phyloP scores from a whole-genome alignment of 2,888 invertebrate species.

The Marasmarcha lunaedactyla region DNA sequence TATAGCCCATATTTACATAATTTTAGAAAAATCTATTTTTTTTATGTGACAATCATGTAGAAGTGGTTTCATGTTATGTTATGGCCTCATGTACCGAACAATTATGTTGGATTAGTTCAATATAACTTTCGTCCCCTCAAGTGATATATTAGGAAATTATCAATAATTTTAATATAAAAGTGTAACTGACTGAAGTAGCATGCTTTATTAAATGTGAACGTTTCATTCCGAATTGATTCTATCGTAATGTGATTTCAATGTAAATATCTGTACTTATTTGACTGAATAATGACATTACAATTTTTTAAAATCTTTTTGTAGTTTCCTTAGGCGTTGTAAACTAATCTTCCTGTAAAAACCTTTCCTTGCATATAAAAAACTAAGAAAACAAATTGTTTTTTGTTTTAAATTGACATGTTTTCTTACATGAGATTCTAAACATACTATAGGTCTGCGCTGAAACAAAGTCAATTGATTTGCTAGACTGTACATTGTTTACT shows the following conservation, averaged over 20 bases:
- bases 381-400: neutral
- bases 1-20: too few species aligned
- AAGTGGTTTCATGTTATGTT: too few species aligned
- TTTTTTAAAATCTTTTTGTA: neutral
- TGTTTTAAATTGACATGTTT: neutral
- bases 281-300: slow-evolving; percentile 24
- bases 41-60: too few species aligned
- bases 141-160: neutral
- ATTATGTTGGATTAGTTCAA: too few species aligned
- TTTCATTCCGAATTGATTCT: slow-evolving; percentile 41
- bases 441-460: too few species aligned
- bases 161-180: neutral
- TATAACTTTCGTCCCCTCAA: neutral
- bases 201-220: slow-evolving; percentile 16
- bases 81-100: too few species aligned
- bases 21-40: too few species aligned
- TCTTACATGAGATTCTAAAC: too few species aligned
- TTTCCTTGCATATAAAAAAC: neutral
- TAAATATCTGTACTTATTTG: slow-evolving; percentile 60
- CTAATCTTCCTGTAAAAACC: slow-evolving; percentile 15
- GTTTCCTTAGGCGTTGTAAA: slow-evolving; percentile 6
- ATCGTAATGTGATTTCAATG: slow-evolving; percentile 38
- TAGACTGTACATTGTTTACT: slow-evolving; percentile 2
- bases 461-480: neutral
- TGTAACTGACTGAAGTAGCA: slow-evolving; percentile 1